These are phyloP conservation scores for Laothoe populi DNA, from an alignment of 2,888 invertebrate species.

Conservation along the genomic window DNA sequence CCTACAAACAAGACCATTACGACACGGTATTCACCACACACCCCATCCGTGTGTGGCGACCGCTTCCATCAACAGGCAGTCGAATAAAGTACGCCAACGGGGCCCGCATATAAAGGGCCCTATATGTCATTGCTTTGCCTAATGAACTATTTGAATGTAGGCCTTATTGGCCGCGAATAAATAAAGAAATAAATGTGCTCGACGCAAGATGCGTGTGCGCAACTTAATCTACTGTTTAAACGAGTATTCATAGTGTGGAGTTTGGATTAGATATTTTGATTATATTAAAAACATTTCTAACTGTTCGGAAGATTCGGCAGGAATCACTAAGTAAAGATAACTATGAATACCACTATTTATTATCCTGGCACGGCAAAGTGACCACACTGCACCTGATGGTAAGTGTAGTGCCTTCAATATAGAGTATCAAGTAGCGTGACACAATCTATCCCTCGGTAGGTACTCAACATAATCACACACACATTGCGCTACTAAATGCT, in stretches of 20 bases:
- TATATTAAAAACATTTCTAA: too few relatives aligned
- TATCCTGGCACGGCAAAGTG: too few relatives aligned
- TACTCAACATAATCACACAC: too few relatives aligned
- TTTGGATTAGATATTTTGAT: too few relatives aligned
- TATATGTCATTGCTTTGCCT: constrained; percentile 62
- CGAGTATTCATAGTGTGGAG: constrained; percentile 51
- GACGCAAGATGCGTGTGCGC: constrained; percentile 63
- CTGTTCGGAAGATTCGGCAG: too few relatives aligned
- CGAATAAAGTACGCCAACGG: constrained; percentile 66
- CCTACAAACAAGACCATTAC: background rate
- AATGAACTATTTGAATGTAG: constrained; percentile 83
- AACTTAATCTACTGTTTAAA: constrained; percentile 72
- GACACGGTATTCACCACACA: constrained; percentile 29
- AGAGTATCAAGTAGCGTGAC: too few relatives aligned
- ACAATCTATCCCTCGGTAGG: too few relatives aligned
- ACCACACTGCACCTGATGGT: too few relatives aligned
- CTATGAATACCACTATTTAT: too few relatives aligned
- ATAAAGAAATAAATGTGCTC: constrained; percentile 76
- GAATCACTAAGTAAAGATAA: too few relatives aligned
- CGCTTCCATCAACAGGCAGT: constrained; percentile 65
- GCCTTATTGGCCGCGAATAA: constrained; percentile 72
- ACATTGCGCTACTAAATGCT: too few relatives aligned
- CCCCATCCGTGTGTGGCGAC: constrained; percentile 45
- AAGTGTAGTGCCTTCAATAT: too few relatives aligned
- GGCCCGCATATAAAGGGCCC: constrained; percentile 73